Base-by-base conservation (phyloP, 2,113 vertebrate species). In the Nothoprocta perdicaria region DNA sequence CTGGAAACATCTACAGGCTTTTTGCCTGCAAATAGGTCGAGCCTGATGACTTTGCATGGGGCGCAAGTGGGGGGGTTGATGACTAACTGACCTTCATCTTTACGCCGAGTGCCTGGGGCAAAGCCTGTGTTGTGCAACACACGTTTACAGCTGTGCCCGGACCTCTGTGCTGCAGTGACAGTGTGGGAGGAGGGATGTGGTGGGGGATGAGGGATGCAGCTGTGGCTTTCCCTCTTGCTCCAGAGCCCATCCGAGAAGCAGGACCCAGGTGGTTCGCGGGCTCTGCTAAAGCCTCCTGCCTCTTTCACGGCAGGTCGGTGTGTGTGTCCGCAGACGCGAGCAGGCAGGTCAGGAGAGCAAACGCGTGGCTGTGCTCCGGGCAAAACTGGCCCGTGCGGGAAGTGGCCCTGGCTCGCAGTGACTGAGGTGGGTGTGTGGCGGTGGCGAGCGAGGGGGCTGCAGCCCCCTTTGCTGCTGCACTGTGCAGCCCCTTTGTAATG, bases 131-230 rank as follows among this genome's bases (percentile, higher is more conserved):
- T 89, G 80, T 45, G 88, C 68, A 69, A 74, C 71, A 58, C 52
- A 53, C 33, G 13, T 0, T 5, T 3, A 2, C 2, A 48, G 66
- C 52, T 65, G 53, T 8, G 62, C 48, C 53, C 62, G 41, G 66
- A 57, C 24, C 29, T 40, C 66, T n/a, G 86, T 23, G 13, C 11
- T 0, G 0, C 61, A 52, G 78, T 19, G 7, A 0, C 0, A 1
- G 41, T 43, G 77, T 0, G 2, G n/a, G 72, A 84, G 22, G 58
- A n/a, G 23, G 88, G 84, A 31, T 2, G n/a, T 53, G 35, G 35
- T 38, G 35, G 7, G 35, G 35, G 35, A 38, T 38, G 35, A 38
- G 35, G 35, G 35, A 38, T 38, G 35, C 35, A 73, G 71, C 62
- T 4, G 43, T 58, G 31, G 7, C 26, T 82, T 55, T 46, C 16